phyloP scores from a whole-genome alignment of 2,797 vertebrate genomes.

The Acanthopagrus latus region DNA sequence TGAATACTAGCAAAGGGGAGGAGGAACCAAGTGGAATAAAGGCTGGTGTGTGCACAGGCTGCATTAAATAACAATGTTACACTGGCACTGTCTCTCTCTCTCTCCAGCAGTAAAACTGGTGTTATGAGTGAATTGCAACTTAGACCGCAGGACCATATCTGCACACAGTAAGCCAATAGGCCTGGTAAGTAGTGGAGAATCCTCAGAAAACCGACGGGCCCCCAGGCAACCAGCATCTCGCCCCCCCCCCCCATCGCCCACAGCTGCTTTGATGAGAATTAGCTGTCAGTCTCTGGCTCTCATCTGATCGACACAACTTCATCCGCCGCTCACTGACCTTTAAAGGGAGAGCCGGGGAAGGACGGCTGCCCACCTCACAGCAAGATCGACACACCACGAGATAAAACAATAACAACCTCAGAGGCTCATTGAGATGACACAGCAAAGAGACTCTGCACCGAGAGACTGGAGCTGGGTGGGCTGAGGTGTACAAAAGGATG shows the following conservation, averaged over 20 bases:
- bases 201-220: constrained; percentile 48
- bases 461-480: constrained; percentile 40
- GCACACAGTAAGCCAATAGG: constrained; percentile 45
- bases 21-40: constrained; percentile 25
- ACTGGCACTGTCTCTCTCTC: not conserved
- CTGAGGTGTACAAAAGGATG: constrained; percentile 34
- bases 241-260: constrained; percentile 17
- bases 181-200: constrained; percentile 53
- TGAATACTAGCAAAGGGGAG: constrained; percentile 47
- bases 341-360: constrained; percentile 61
- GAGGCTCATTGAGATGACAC: constrained; percentile 64
- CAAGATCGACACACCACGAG: constrained; percentile 64
- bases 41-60: constrained; percentile 11
- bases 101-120: not conserved
- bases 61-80: constrained; percentile 28
- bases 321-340: constrained; percentile 82
- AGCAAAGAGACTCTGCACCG: constrained; percentile 54
- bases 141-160: constrained; percentile 38
- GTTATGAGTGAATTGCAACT: constrained; percentile 21
- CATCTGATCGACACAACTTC: constrained; percentile 76
- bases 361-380: constrained; percentile 56
- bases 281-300: constrained; percentile 69
- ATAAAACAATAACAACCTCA: constrained; percentile 73
- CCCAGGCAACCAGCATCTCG: not conserved
- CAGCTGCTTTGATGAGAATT: constrained; percentile 79